A percentile compares a stretch with the other conserved stretches of the same genome.
Conservation (phyloP, 1,140 invertebrate genomes). For the Euglossa dilemma region DNA sequence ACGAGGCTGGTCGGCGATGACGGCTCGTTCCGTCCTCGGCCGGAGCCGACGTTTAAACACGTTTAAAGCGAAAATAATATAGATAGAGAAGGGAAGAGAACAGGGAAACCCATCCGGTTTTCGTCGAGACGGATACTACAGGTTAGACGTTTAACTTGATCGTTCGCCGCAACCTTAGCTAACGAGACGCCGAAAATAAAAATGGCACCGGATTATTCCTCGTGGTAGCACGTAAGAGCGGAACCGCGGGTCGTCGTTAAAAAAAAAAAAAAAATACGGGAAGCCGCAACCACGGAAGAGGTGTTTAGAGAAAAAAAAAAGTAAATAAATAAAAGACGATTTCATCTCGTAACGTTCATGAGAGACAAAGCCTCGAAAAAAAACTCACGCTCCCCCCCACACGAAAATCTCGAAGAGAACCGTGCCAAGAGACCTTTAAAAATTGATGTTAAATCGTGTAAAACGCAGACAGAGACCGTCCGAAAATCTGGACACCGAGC, state of each 20-base stretch:
- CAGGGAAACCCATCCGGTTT: neutral
- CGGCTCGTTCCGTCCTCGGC: neutral
- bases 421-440: constrained; percentile 24
- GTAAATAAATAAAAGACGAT: neutral
- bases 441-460: constrained; percentile 47
- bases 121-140: neutral
- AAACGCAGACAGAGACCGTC: constrained; percentile 49
- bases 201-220: neutral
- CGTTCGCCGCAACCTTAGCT: neutral
- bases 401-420: constrained; percentile 27
- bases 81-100: too few species aligned
- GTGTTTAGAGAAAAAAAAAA: neutral
- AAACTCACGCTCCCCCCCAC: neutral
- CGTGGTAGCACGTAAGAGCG: neutral
- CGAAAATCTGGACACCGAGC: constrained; percentile 51
- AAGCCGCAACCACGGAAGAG: neutral
- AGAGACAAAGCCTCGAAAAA: neutral
- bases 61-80: too few species aligned
- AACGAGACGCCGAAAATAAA: neutral
- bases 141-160: neutral
- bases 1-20: neutral
- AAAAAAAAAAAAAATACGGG: too few species aligned
- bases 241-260: neutral
- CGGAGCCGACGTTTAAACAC: neutral
- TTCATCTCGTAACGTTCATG: constrained; percentile 1